phyloP scores from a whole-genome alignment of 23 tunicate genomes.

The Halocynthia aurantium region DNA sequence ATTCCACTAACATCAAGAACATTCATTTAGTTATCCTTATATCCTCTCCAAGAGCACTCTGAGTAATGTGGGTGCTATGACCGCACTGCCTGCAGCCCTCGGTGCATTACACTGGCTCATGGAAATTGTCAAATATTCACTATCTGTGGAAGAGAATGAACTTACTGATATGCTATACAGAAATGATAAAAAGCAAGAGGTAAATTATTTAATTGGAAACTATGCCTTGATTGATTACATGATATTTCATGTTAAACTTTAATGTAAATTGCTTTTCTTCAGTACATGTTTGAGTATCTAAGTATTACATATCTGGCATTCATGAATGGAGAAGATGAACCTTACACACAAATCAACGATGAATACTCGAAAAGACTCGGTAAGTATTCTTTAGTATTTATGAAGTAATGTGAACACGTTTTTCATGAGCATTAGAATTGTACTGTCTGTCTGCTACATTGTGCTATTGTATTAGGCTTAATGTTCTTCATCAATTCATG shows the following conservation, averaged over 20 bases:
- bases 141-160: too few relatives aligned
- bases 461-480: too few relatives aligned
- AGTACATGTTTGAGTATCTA: background rate
- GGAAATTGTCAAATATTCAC: constrained; percentile 19
- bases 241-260: too few relatives aligned
- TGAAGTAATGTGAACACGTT: too few relatives aligned
- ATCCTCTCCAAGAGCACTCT: constrained; percentile 62
- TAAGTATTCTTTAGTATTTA: background rate
- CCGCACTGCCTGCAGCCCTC: constrained; percentile 77
- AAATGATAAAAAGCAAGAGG: too few relatives aligned
- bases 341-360: constrained; percentile 9
- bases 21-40: constrained; percentile 57
- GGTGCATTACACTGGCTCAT: constrained; percentile 61
- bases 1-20: background rate
- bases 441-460: too few relatives aligned
- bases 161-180: too few relatives aligned
- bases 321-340: constrained; percentile 15
- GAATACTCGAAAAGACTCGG: background rate
- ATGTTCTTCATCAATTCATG: too few relatives aligned
- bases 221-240: too few relatives aligned
- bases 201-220: too few relatives aligned
- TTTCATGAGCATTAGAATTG: too few relatives aligned
- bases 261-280: too few relatives aligned
- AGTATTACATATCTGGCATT: constrained; percentile 13
- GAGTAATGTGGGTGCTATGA: constrained; percentile 80